These are phyloP conservation scores for Frieseomelitta varia DNA, from an alignment of 1,140 invertebrate genomes.

Conservation along the genomic window DNA sequence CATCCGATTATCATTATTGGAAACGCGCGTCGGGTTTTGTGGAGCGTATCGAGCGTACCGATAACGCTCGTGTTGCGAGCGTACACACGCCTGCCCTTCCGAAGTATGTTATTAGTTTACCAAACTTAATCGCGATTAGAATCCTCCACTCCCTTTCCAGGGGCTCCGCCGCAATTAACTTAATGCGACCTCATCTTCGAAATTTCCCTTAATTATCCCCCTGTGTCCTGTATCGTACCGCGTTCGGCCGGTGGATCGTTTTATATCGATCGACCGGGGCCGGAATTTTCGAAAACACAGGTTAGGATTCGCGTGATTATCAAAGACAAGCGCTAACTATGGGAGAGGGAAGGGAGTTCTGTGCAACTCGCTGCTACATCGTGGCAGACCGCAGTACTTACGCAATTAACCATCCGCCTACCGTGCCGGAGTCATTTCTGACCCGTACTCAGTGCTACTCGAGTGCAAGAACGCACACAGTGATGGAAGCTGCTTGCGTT, in stretches of 20 bases:
- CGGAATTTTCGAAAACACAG: background rate
- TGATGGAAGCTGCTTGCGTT: too few relatives aligned
- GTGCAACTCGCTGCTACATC: background rate
- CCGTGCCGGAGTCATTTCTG: too few relatives aligned
- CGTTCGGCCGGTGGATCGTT: too few relatives aligned
- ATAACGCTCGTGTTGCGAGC: background rate
- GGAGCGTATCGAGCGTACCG: background rate
- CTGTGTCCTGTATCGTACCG: too few relatives aligned
- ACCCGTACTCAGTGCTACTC: too few relatives aligned
- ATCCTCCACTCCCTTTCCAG: background rate
- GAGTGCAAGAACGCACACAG: too few relatives aligned
- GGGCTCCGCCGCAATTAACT: background rate
- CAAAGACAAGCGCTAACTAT: background rate
- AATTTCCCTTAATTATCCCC: background rate
- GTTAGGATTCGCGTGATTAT: background rate
- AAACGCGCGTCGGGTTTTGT: background rate
- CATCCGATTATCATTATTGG: conserved; percentile 11
- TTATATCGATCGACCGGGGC: background rate
- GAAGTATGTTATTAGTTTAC: background rate
- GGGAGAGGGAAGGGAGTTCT: background rate
- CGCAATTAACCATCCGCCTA: too few relatives aligned
- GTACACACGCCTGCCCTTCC: background rate
- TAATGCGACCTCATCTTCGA: background rate
- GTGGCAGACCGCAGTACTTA: background rate
- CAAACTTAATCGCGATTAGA: background rate